A percentile compares a stretch with the other conserved stretches of the same genome.
Evolutionary conservation across 2,797 vertebrate genomes (phyloP).

Genomic region (Brachyrhaphis roseni): DNA sequence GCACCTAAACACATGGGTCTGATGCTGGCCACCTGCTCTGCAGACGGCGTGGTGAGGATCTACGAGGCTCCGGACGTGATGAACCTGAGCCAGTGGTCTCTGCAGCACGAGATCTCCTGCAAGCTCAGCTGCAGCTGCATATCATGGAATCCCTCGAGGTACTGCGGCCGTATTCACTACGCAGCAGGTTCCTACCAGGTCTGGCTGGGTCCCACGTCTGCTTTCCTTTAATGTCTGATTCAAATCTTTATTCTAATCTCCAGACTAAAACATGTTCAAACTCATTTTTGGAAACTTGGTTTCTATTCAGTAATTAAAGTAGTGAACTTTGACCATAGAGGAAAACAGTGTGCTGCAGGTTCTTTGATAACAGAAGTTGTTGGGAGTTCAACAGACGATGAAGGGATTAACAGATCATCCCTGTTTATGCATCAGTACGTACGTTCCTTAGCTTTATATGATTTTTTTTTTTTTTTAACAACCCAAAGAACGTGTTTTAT

Average conservation of each 20-base stretch:
- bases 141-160: conserved; percentile 99
- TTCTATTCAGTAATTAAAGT: not conserved
- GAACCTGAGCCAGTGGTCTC: conserved; percentile 98
- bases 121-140: conserved; percentile 98
- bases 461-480: not conserved
- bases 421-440: not conserved
- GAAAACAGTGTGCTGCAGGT: not conserved
- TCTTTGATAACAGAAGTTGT: not conserved
- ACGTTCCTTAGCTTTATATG: not conserved
- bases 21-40: conserved; percentile 96
- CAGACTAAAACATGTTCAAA: not conserved
- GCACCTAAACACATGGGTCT: conserved; percentile 98
- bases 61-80: conserved; percentile 98
- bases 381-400: not conserved
- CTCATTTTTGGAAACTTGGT: not conserved
- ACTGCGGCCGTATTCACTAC: conserved; percentile 6
- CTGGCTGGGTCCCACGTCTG: not conserved
- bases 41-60: conserved; percentile 94
- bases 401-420: not conserved
- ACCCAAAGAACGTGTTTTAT: no score
- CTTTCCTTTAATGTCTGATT: no score
- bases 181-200: not conserved
- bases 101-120: conserved; percentile 97
- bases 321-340: not conserved
- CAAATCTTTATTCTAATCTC: no score